A percentile compares a stretch with the other conserved stretches of the same genome.
Conservation (phyloP, 2,113 vertebrate species). For the Elaphurus davidianus region DNA sequence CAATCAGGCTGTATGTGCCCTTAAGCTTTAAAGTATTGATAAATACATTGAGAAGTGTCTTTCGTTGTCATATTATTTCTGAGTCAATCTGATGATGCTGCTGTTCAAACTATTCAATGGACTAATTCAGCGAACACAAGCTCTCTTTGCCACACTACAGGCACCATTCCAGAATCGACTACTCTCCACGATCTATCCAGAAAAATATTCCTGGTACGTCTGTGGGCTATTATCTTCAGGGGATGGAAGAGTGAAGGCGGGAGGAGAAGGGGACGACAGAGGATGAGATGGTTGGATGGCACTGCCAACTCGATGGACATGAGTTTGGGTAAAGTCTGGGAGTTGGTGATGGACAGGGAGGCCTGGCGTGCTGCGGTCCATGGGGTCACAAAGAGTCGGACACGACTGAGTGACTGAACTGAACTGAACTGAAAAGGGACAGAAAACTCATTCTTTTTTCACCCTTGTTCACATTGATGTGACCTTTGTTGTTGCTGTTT, state of each 20-base stretch:
- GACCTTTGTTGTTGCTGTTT: neutral
- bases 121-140: neutral
- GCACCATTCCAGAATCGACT: neutral
- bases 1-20: no score
- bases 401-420: fast-evolving
- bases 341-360: neutral
- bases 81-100: neutral
- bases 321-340: neutral
- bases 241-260: fast-evolving
- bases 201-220: neutral
- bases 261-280: neutral
- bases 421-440: neutral
- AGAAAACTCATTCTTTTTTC: neutral
- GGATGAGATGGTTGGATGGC: neutral
- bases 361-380: neutral
- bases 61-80: neutral
- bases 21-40: neutral
- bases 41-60: neutral
- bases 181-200: no score
- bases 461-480: fast-evolving
- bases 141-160: neutral
- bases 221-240: no score
- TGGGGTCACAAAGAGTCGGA: fast-evolving
- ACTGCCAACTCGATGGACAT: fast-evolving
- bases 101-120: neutral